phyloP scores from a whole-genome alignment of 2,113 vertebrate genomes.

The Puntigrus tetrazona region DNA sequence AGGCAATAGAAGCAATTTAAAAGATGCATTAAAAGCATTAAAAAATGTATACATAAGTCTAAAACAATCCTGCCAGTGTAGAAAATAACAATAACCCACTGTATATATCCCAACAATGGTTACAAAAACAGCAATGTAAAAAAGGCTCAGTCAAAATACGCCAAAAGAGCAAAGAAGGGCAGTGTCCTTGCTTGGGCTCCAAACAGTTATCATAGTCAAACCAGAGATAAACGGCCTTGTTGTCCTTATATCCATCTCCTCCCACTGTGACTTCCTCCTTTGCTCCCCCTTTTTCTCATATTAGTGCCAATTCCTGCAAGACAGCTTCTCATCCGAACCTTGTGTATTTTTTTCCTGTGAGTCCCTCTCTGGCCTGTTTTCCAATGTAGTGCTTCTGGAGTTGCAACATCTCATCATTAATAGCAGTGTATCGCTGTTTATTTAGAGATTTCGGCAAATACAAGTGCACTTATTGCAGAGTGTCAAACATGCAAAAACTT shows the following conservation, averaged over 20 bases:
- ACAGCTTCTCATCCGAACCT: background rate
- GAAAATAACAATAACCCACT: background rate
- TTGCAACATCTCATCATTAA: background rate
- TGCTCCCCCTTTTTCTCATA: constrained; percentile 18
- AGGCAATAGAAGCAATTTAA: no score
- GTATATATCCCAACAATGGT: background rate
- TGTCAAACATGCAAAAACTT: background rate
- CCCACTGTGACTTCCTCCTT: constrained; percentile 22
- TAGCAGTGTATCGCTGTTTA: background rate
- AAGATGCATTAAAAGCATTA: no score
- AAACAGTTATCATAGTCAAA: constrained; percentile 16
- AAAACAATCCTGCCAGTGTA: background rate
- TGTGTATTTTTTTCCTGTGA: background rate
- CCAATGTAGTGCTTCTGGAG: background rate
- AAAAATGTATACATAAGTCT: no score
- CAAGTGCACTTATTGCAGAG: background rate
- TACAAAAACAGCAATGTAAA: background rate
- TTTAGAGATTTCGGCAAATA: background rate
- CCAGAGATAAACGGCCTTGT: background rate
- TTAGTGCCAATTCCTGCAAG: background rate
- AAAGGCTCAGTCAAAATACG: background rate
- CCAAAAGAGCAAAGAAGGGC: background rate
- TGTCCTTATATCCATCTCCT: background rate
- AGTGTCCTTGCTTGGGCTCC: constrained; percentile 1
- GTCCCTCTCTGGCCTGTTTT: background rate